phyloP scores from a whole-genome alignment of 2,797 vertebrate species.

The Sandelia bainsii region DNA sequence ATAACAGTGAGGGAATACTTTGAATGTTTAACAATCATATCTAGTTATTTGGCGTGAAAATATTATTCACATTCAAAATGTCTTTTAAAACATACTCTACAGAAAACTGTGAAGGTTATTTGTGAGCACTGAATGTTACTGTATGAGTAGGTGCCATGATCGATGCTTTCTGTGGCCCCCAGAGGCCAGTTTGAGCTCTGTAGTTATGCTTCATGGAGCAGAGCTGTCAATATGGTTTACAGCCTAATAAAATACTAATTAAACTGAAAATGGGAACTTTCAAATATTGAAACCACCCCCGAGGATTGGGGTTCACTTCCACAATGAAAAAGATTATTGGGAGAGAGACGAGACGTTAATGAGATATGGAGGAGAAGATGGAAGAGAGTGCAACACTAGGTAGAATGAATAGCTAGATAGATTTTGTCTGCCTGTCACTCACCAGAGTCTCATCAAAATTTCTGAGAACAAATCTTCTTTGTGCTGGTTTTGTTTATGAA shows the following conservation, averaged over 20 bases:
- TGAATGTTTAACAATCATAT: background rate
- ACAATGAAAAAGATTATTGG: conserved; percentile 17
- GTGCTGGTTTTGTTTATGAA: background rate
- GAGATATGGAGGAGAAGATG: background rate
- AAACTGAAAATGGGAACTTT: conserved; percentile 38
- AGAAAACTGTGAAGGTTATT: conserved; percentile 12
- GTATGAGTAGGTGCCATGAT: conserved; percentile 9
- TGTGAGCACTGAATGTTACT: background rate
- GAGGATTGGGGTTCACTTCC: conserved; percentile 22
- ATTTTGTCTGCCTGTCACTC: background rate
- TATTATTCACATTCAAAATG: background rate
- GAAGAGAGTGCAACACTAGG: background rate
- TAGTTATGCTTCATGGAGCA: conserved; percentile 41
- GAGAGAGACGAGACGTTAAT: background rate
- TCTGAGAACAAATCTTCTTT: background rate
- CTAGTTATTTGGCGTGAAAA: background rate
- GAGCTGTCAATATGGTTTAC: conserved; percentile 45
- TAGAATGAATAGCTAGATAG: conserved; percentile 1
- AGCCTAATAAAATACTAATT: conserved; percentile 53
- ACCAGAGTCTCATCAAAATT: background rate
- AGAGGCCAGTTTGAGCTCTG: conserved; percentile 27
- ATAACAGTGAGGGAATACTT: too few species aligned
- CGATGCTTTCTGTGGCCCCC: conserved; percentile 1
- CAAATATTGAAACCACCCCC: conserved; percentile 33
- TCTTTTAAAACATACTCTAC: background rate